Conservation (phyloP, 1,140 invertebrate genomes). For the Gerris buenoi region DNA sequence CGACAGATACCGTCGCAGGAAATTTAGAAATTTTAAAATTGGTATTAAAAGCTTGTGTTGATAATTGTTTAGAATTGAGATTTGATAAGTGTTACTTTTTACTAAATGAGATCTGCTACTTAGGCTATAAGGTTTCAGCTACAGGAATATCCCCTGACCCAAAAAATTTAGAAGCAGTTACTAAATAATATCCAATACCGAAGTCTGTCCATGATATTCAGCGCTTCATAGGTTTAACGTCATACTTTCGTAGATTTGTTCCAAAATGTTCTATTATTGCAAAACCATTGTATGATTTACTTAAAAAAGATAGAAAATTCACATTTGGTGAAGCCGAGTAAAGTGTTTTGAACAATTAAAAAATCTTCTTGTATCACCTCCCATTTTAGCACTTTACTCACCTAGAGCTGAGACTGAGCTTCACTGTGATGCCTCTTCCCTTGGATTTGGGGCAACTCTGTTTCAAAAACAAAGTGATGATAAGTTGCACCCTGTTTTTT, state of each 20-base stretch:
- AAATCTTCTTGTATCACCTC: conserved; percentile 10
- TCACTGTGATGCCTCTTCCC: conserved; percentile 6
- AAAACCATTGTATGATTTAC: conserved; percentile 19
- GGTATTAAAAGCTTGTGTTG: conserved; percentile 14
- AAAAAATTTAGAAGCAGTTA: conserved; percentile 8
- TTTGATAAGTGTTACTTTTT: conserved; percentile 20
- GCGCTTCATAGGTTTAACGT: conserved; percentile 18
- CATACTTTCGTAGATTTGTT: conserved; percentile 22
- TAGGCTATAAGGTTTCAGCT: conserved; percentile 14
- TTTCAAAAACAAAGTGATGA: conserved; percentile 23
- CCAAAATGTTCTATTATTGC: conserved; percentile 20
- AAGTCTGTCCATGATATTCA: conserved; percentile 17
- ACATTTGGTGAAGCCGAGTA: conserved; percentile 10
- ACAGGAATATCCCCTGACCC: conserved; percentile 1
- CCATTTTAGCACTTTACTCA: conserved; percentile 18
- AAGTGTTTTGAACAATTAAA: conserved; percentile 18
- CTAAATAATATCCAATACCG: conserved; percentile 13
- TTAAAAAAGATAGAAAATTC: conserved; percentile 18
- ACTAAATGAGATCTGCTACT: conserved; percentile 17
- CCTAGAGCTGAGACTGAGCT: conserved; percentile 17
- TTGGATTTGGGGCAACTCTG: conserved; percentile 23
- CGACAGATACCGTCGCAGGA: conserved; percentile 12
- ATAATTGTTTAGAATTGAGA: conserved; percentile 16
- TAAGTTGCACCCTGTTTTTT: conserved; percentile 28
- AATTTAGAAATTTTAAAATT: conserved; percentile 13